These are phyloP conservation scores for Spilogale gracilis DNA, from an alignment of 2,113 vertebrate species.

Conservation along the genomic window DNA sequence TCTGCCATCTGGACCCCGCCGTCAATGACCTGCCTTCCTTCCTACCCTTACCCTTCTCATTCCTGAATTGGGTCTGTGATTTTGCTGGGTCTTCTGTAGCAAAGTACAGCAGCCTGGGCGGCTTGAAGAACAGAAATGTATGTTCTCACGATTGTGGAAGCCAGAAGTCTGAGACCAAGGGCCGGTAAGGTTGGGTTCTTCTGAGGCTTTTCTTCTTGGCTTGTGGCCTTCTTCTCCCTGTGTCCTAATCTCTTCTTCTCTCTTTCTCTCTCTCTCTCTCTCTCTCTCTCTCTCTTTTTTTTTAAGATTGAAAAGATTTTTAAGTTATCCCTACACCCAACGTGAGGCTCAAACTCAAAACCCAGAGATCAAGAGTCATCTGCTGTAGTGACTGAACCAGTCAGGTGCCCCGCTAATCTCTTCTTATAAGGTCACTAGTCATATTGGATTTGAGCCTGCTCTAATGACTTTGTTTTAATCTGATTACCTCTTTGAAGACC, in stretches of 20 bases:
- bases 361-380: not conserved
- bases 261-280: not conserved
- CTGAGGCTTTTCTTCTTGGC: not conserved
- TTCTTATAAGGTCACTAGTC: not conserved
- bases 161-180: not conserved
- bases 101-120: not conserved
- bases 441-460: not conserved
- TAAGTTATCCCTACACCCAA: not conserved
- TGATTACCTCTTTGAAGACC: not conserved
- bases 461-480: not conserved
- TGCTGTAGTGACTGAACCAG: not conserved
- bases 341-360: not conserved
- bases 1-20: not conserved
- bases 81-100: not conserved
- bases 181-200: not conserved
- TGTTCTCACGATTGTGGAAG: not conserved
- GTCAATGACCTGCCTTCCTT: not conserved
- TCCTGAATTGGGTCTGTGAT: not conserved
- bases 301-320: not conserved
- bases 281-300: not conserved
- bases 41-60: not conserved
- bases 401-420: not conserved
- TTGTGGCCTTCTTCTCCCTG: not conserved
- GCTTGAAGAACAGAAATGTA: not conserved
- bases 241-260: not conserved